Evolutionary conservation across 2,888 invertebrate species (phyloP), one percentile per base, ranked within the genome.

Genomic region (Petrophora chlorosata): DNA sequence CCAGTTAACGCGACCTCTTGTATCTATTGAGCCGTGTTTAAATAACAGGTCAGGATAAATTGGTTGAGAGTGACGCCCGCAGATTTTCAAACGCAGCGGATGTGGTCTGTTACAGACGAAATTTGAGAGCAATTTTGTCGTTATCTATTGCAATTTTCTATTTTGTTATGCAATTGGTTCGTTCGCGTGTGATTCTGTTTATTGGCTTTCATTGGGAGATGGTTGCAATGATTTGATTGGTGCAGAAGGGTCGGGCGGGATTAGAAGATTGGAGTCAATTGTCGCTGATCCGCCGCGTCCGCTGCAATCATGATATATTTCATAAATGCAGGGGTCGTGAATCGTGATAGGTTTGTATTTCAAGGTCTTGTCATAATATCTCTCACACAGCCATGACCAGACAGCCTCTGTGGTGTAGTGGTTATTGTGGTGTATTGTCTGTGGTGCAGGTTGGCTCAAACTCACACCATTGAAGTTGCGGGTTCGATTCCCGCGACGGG

Each of bases 121-220:
- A 79, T 68, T 73, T 75, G 77, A 64, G 68, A 74, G 78, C 78
- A 83, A 87, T 87, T 85, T 85, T 75, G 77, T 82, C 59, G 75
- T 85, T 85, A 73, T 63, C 74, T 69, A 76, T 84, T 73, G 72
- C 74, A 73, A 73, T 75, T 73, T 66, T 66, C 64, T 65, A 69
- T 68, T 72, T 73, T 59, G 62, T 60, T 67, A 67, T 73, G 71
- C 70, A 67, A 73, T 74, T 78, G 70, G 58, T 53, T 65, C 33
- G 55, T 55, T 45, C 39, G 52, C 46, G 54, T 54, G 56, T 53
- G 54, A 56, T 29, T 30, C 42, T 45, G 48, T n/a, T n/a, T n/a
- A n/a, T n/a, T n/a, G n/a, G 9, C 10, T 25, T 36, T 38, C 32
- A 32, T 44, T 36, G 19, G 30, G 12, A n/a, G 30, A 26, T 39